A percentile compares a stretch with the other conserved stretches of the same genome.
phyloP scores from a whole-genome alignment of 2,797 vertebrate genomes.

The Danionella dracula region DNA sequence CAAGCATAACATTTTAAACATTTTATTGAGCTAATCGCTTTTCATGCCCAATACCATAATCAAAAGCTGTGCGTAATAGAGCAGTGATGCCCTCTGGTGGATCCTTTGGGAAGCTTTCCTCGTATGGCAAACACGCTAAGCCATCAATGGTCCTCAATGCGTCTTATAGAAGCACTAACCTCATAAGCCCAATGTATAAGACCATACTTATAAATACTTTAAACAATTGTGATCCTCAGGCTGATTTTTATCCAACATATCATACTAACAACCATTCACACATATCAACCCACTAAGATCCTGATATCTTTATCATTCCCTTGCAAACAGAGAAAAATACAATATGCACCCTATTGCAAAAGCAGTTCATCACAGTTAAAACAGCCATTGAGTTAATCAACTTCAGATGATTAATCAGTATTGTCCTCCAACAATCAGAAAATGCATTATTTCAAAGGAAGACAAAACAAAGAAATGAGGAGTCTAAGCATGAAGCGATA shows the following conservation, averaged over 20 bases:
- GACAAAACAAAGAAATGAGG: slow-evolving; percentile 37
- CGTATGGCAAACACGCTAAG: not conserved
- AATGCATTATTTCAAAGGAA: slow-evolving; percentile 53
- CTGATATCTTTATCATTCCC: not conserved
- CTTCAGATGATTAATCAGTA: slow-evolving; percentile 41
- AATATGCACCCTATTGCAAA: slow-evolving; percentile 39
- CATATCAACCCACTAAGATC: slow-evolving; percentile 3
- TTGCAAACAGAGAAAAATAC: slow-evolving; percentile 42
- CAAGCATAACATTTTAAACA: slow-evolving; percentile 25
- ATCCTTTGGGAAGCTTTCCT: not conserved
- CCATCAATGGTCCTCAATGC: slow-evolving; percentile 12
- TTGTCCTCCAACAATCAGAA: slow-evolving; percentile 41
- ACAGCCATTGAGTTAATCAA: slow-evolving; percentile 49
- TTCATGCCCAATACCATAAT: slow-evolving; percentile 40
- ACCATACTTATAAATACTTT: slow-evolving; percentile 7
- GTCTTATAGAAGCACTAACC: not conserved
- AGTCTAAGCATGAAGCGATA: not conserved
- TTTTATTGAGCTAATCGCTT: slow-evolving; percentile 53
- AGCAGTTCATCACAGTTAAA: slow-evolving; percentile 42
- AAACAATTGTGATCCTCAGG: not conserved
- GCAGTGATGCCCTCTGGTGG: slow-evolving; percentile 54
- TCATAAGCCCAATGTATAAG: slow-evolving; percentile 7
- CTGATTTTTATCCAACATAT: not conserved
- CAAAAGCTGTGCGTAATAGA: slow-evolving; percentile 34
- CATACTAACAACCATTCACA: slow-evolving; percentile 3